These are phyloP conservation scores for Hybognathus amarus DNA, from an alignment of 2,797 vertebrate species.

Conservation along the genomic window DNA sequence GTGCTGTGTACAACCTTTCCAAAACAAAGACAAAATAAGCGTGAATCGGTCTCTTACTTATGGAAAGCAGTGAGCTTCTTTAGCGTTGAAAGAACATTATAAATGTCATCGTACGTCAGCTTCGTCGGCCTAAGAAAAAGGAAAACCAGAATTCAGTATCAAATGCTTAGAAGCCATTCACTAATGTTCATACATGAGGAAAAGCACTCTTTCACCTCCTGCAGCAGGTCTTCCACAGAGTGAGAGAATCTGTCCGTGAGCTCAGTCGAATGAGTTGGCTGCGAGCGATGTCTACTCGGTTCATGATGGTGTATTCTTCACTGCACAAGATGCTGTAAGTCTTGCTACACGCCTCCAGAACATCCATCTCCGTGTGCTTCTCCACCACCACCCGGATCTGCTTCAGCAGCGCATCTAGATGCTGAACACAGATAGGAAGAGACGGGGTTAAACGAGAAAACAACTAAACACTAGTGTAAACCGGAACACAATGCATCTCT, in stretches of 20 bases:
- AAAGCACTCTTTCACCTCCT: conserved; percentile 83
- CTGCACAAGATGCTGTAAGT: conserved; percentile 99
- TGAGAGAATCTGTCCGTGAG: conserved; percentile 95
- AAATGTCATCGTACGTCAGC: conserved; percentile 98
- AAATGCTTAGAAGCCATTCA: conserved; percentile 29
- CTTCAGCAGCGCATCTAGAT: conserved; percentile 95
- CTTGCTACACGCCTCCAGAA: conserved; percentile 98
- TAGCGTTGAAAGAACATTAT: conserved; percentile 95
- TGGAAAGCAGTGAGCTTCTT: conserved; percentile 98
- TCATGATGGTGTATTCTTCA: conserved; percentile 99
- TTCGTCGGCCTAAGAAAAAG: conserved; percentile 86
- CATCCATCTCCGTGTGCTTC: conserved; percentile 95
- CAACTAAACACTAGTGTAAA: not conserved
- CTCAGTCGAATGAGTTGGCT: conserved; percentile 97
- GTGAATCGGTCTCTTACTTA: conserved; percentile 81
- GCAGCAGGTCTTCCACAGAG: conserved; percentile 95
- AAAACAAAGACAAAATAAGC: not conserved
- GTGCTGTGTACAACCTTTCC: not conserved
- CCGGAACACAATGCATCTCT: not conserved
- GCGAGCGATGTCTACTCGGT: conserved; percentile 96
- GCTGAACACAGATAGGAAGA: conserved; percentile 70
- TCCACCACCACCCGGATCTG: conserved; percentile 98
- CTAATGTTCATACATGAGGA: conserved; percentile 6
- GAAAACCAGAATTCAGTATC: not conserved
- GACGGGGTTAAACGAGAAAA: not conserved